Percentiles rank a stretch among this genome's conserved stretches.
Conservation (phyloP, 1,140 invertebrate species). For the Drosophila arawakana region DNA sequence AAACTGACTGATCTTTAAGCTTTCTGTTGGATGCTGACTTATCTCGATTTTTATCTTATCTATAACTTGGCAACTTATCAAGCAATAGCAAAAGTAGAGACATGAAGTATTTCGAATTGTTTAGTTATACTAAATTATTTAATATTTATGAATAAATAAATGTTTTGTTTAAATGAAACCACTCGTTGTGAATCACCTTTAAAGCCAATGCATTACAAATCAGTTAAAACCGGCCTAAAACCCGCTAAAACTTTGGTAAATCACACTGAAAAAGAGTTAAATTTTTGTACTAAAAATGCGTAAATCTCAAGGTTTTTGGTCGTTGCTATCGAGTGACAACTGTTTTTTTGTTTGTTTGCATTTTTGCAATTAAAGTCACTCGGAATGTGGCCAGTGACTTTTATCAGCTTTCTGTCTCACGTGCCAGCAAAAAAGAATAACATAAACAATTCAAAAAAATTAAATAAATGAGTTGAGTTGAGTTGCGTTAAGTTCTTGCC, state of each 20-base stretch:
- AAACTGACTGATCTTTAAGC: neutral
- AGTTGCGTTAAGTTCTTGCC: neutral
- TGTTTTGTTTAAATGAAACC: too few species aligned
- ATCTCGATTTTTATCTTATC: neutral
- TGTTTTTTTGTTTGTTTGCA: slow-evolving; percentile 24
- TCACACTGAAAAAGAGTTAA: neutral
- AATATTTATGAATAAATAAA: too few species aligned
- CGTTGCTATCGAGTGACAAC: neutral
- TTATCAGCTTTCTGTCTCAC: slow-evolving; percentile 50
- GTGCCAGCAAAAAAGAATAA: slow-evolving; percentile 52
- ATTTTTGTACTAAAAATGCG: neutral
- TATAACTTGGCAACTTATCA: neutral
- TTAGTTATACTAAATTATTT: too few species aligned
- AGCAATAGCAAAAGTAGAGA: neutral
- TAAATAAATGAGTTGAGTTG: slow-evolving; percentile 1
- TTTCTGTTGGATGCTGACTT: neutral
- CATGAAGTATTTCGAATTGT: neutral
- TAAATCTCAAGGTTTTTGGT: slow-evolving; percentile 14
- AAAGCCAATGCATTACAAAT: neutral
- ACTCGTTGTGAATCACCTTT: neutral
- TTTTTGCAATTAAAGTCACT: slow-evolving; percentile 43
- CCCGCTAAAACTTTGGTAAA: too few species aligned
- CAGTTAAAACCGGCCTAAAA: too few species aligned
- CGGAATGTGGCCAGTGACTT: slow-evolving; percentile 56
- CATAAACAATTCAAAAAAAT: slow-evolving; percentile 26